These are phyloP conservation scores for Luperina nickerlii DNA, from an alignment of 2,888 invertebrate species.

Conservation along the genomic window DNA sequence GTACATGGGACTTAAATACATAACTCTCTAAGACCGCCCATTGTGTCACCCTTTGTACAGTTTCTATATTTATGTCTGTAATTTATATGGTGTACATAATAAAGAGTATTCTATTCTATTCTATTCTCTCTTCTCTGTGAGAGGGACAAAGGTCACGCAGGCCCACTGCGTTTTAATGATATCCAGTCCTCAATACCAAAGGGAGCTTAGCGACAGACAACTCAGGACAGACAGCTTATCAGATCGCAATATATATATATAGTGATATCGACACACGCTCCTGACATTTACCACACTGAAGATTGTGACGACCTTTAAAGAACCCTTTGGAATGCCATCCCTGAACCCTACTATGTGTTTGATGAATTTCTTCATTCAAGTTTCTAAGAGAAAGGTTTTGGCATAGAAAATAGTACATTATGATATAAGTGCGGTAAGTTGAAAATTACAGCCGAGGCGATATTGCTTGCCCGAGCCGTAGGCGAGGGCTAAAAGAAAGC, in stretches of 20 bases:
- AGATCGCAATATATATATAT: conserved; percentile 55
- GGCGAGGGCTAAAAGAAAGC: too few relatives aligned
- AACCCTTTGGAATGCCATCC: conserved; percentile 60
- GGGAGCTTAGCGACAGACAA: conserved; percentile 27
- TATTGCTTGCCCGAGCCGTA: too few relatives aligned
- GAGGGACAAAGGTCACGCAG: neutral
- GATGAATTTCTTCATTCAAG: conserved; percentile 8
- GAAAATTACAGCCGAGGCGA: too few relatives aligned
- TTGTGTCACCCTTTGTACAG: too few relatives aligned
- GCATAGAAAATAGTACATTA: too few relatives aligned
- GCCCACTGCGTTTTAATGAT: neutral
- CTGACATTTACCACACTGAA: conserved; percentile 65
- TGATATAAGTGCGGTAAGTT: too few relatives aligned
- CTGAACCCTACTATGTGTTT: conserved; percentile 29
- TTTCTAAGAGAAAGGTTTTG: neutral
- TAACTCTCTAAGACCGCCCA: too few relatives aligned
- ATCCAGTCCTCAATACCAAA: neutral
- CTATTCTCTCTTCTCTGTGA: neutral
- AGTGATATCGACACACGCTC: conserved; percentile 59
- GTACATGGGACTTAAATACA: too few relatives aligned
- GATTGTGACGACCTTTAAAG: conserved; percentile 64
- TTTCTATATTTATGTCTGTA: too few relatives aligned
- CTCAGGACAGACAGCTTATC: conserved; percentile 50
- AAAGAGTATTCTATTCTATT: too few relatives aligned
- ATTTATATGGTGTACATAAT: too few relatives aligned